A percentile compares a stretch with the other conserved stretches of the same genome.
These are phyloP conservation scores for Drosophila neutralis DNA, from an alignment of 2,888 invertebrate genomes.

Conservation along the genomic window DNA sequence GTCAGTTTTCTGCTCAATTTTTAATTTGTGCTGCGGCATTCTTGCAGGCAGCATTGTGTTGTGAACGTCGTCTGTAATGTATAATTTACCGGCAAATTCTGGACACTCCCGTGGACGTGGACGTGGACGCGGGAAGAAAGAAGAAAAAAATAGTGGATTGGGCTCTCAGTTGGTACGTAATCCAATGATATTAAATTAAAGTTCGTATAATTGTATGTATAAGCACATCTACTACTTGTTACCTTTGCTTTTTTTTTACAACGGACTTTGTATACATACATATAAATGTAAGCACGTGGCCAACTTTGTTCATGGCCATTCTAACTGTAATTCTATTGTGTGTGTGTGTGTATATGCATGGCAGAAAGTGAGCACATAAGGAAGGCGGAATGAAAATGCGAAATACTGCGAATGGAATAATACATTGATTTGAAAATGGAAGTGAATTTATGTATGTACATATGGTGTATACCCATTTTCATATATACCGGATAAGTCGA, in stretches of 20 bases:
- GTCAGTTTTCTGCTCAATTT: not conserved
- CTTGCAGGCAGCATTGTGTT: not conserved
- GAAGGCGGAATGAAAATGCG: not conserved
- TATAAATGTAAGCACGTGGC: not conserved
- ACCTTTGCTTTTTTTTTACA: not conserved
- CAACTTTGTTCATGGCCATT: too few species aligned
- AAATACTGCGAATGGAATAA: not conserved
- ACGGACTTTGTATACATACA: not conserved
- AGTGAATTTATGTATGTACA: not conserved
- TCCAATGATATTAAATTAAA: not conserved
- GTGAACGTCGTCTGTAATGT: conserved; percentile 12
- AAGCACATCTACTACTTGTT: not conserved
- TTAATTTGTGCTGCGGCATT: not conserved
- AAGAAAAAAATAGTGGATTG: conserved; percentile 2
- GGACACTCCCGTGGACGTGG: conserved; percentile 61
- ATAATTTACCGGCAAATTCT: conserved; percentile 30
- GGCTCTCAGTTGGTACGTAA: conserved; percentile 42
- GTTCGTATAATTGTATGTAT: not conserved
- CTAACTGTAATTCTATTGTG: not conserved
- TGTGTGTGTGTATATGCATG: not conserved
- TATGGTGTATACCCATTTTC: too few species aligned
- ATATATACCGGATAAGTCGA: too few species aligned
- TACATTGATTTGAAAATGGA: not conserved
- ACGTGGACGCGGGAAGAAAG: conserved; percentile 48
- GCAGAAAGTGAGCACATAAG: not conserved